phyloP scores from a whole-genome alignment of 64 coral and sea anemone genomes.

The Hydrozoanthus tunicans region DNA sequence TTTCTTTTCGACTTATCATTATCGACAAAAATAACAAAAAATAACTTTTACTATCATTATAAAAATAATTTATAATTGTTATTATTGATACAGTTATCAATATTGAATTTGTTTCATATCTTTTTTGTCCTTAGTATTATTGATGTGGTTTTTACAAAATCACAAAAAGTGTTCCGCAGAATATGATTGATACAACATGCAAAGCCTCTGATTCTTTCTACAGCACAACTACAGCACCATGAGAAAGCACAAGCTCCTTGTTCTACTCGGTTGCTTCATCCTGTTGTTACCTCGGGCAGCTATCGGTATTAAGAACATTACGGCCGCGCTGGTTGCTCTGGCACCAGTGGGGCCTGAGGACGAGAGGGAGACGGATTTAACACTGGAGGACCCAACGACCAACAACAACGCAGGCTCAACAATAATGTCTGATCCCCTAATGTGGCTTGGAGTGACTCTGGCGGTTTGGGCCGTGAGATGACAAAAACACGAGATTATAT shows the following conservation, averaged over 20 bases:
- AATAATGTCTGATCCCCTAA: not conserved
- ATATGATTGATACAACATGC: not conserved
- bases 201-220: not conserved
- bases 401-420: conserved; percentile 1
- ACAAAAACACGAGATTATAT: not conserved
- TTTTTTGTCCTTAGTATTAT: no score
- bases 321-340: conserved; percentile 34
- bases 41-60: no score
- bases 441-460: conserved; percentile 4
- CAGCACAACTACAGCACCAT: not conserved
- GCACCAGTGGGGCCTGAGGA: conserved; percentile 37
- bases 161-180: not conserved
- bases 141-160: no score
- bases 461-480: conserved; percentile 19
- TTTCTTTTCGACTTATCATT: no score
- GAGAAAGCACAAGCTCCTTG: not conserved
- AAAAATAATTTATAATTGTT: no score
- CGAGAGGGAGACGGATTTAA: conserved; percentile 34
- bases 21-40: no score
- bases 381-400: not conserved
- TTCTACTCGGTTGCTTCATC: conserved; percentile 25
- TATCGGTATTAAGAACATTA: conserved; percentile 30
- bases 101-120: no score
- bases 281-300: conserved; percentile 12
- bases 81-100: no score